Evolutionary conservation across 2,113 vertebrate genomes (phyloP).

Genomic region (cat (Felis catus)): DNA sequence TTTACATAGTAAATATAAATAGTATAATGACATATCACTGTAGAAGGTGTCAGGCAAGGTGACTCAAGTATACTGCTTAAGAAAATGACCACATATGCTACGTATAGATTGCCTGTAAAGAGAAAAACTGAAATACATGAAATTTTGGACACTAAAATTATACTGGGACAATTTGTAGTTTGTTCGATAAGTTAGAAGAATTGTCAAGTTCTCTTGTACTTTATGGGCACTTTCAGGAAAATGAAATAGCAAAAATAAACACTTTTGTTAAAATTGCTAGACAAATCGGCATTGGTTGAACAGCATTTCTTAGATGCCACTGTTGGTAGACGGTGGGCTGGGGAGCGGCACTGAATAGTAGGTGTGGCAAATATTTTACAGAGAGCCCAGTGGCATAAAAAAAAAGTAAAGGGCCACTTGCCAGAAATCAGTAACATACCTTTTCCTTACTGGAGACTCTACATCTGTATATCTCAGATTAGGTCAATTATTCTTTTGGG

Average conservation of each 20-base stretch:
- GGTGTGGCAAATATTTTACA: neutral
- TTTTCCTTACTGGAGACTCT: neutral
- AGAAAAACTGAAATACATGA: neutral
- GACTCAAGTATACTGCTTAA: neutral
- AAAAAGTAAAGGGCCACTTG: neutral
- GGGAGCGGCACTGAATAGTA: fast-evolving
- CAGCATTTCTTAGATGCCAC: neutral
- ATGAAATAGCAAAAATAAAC: neutral
- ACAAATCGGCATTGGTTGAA: neutral
- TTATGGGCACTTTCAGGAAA: neutral
- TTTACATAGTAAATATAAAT: neutral
- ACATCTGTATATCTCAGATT: neutral
- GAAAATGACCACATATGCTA: neutral
- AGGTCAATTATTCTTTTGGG: neutral
- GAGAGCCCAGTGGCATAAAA: neutral
- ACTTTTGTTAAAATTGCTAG: neutral
- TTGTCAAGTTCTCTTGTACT: neutral
- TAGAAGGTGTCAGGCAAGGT: neutral
- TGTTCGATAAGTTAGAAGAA: neutral
- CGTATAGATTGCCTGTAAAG: neutral
- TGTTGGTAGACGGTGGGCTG: neutral
- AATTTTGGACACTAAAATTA: neutral
- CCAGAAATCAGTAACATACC: neutral
- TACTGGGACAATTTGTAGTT: neutral
- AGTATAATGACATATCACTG: neutral